Evolutionary conservation across 2,888 invertebrate genomes (phyloP).

Genomic region (Suillia variegata): DNA sequence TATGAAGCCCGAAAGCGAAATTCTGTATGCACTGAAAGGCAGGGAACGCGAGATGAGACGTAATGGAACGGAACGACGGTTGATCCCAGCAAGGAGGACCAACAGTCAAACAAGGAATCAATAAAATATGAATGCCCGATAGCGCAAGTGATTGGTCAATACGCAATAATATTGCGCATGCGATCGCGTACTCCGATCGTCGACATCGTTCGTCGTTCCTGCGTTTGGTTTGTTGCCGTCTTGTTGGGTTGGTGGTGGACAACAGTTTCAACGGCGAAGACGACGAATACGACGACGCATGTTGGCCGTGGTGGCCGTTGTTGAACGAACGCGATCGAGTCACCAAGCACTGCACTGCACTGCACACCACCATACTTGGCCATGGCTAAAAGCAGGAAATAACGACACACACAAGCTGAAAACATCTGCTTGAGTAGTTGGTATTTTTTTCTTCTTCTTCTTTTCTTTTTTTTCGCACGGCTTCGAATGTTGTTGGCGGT

Average conservation of each 20-base stretch:
- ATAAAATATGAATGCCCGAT: conserved; percentile 52
- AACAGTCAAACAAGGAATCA: conserved; percentile 34
- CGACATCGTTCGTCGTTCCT: background rate
- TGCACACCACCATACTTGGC: background rate
- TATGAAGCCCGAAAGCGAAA: conserved; percentile 16
- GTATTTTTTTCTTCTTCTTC: no score
- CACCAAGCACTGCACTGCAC: background rate
- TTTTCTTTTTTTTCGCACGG: background rate
- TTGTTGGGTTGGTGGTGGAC: background rate
- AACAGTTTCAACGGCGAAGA: background rate
- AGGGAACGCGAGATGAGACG: background rate
- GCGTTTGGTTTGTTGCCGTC: background rate
- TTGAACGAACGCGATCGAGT: background rate
- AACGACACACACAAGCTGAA: background rate
- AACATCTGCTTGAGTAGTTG: conserved; percentile 2
- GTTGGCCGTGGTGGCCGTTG: background rate
- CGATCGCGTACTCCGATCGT: background rate
- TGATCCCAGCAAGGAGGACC: background rate
- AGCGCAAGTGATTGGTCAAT: conserved; percentile 50
- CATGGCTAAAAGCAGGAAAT: conserved; percentile 3
- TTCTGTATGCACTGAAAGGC: background rate
- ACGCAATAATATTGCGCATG: conserved; percentile 13
- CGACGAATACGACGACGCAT: no score
- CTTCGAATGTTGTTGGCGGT: background rate
- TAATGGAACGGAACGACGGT: background rate